Evolutionary conservation across 2,113 vertebrate genomes (phyloP), one percentile per base, ranked within the genome.

Genomic region (Elaphurus davidianus): DNA sequence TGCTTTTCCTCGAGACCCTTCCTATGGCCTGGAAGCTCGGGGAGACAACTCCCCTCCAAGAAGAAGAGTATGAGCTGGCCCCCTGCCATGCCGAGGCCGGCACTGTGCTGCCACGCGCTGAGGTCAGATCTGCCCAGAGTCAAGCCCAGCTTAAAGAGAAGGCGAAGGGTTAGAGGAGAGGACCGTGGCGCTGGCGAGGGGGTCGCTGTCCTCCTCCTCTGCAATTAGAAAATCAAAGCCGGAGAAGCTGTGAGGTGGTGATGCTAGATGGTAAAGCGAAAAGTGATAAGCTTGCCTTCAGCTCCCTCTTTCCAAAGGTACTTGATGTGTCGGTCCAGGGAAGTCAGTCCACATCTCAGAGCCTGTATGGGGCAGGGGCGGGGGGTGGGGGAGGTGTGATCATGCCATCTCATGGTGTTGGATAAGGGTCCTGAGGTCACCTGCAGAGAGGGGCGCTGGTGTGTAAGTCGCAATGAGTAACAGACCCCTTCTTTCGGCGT

Each of bases 151-250:
- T 40, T 40, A 50, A 2, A 28, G 33, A 25, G 86, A 89, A 71
- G n/a, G 17, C 59, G 76, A 43, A 40, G 23, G 1, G 1, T 6
- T 45, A 25, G 60, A 79, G 54, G 14, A 50, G 15, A 36, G 67
- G 40, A 16, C 1, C 1, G 0, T 54, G 17, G 28, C 14, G 7
- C 1, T 11, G 45, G 33, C 4, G 1, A 17, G 1, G 11, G 23
- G 4, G 8, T 3, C 7, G 9, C 14, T 47, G 1, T 6, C 19
- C n/a, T 13, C 40, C 12, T 74, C 28, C 40, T 27, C 40, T 60
- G 30, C 1, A 13, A 7, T 78, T 60, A 47, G 12, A 54, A 64
- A 40, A 6, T 16, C 2, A 25, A 23, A 36, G 43, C 28, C 30
- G 16, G 36, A 60, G 30, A 57, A 57, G 3, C 57, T 33, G 40